Conservation (phyloP, 2,888 invertebrate species). For the Caradrina kadenii region DNA sequence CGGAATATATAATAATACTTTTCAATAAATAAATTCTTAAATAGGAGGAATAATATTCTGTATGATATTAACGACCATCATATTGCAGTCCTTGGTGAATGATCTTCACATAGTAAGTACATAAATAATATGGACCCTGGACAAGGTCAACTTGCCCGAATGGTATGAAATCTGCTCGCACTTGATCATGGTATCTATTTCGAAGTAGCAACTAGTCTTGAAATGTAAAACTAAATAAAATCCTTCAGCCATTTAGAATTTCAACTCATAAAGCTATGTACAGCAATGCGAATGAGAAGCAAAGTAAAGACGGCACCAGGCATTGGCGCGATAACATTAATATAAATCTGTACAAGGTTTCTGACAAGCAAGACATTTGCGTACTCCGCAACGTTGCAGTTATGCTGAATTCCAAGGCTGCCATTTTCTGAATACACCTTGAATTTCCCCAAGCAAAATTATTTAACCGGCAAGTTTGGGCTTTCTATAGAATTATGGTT, state of each 20-base stretch:
- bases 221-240: conserved; percentile 7
- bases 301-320: neutral
- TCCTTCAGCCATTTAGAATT: neutral
- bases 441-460: conserved; percentile 7
- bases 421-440: neutral
- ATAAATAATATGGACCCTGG: too few relatives aligned
- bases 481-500: conserved; percentile 1
- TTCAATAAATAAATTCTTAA: too few relatives aligned
- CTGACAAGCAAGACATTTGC: neutral
- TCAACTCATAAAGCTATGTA: conserved; percentile 8
- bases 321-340: conserved; percentile 6
- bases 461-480: conserved; percentile 11
- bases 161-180: too few relatives aligned
- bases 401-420: neutral
- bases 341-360: conserved; percentile 14
- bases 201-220: neutral
- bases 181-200: too few relatives aligned
- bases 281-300: neutral
- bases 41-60: too few relatives aligned
- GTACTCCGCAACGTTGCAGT: neutral
- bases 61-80: too few relatives aligned
- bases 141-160: too few relatives aligned
- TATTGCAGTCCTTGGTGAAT: too few relatives aligned
- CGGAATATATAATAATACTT: too few relatives aligned
- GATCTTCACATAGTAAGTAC: too few relatives aligned